phyloP scores from a whole-genome alignment of 1,140 invertebrate genomes.

The Drosophila athabasca region DNA sequence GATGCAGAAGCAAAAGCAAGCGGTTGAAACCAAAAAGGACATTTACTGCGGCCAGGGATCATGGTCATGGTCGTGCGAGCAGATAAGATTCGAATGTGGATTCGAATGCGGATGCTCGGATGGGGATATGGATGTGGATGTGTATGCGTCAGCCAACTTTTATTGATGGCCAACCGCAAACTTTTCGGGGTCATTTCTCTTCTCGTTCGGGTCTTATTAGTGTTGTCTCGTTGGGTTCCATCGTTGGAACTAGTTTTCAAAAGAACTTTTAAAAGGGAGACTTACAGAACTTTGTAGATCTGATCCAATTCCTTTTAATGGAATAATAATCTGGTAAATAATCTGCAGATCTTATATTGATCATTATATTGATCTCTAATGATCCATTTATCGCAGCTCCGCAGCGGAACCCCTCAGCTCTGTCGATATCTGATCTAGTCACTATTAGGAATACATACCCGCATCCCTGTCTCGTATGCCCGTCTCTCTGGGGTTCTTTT shows the following conservation, averaged over 20 bases:
- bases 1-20: conserved; percentile 13
- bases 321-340: too few relatives aligned
- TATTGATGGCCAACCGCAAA: conserved; percentile 63
- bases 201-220: too few relatives aligned
- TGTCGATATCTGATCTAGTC: not conserved
- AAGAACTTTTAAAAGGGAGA: too few relatives aligned
- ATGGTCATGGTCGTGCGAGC: conserved; percentile 47
- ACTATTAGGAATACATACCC: too few relatives aligned
- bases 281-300: too few relatives aligned
- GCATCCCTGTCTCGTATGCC: not conserved
- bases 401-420: too few relatives aligned
- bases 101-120: conserved; percentile 8
- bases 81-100: conserved; percentile 50
- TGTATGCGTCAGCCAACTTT: conserved; percentile 40
- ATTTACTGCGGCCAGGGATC: conserved; percentile 52
- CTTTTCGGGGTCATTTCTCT: conserved; percentile 39
- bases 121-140: conserved; percentile 7
- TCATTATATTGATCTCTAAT: too few relatives aligned
- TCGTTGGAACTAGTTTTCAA: conserved; percentile 12
- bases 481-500: not conserved
- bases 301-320: too few relatives aligned
- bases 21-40: conserved; percentile 24
- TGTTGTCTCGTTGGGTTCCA: too few relatives aligned
- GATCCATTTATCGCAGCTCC: too few relatives aligned
- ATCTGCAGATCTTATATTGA: too few relatives aligned